phyloP scores from a whole-genome alignment of 2,113 vertebrate species.

The Mellivora capensis region DNA sequence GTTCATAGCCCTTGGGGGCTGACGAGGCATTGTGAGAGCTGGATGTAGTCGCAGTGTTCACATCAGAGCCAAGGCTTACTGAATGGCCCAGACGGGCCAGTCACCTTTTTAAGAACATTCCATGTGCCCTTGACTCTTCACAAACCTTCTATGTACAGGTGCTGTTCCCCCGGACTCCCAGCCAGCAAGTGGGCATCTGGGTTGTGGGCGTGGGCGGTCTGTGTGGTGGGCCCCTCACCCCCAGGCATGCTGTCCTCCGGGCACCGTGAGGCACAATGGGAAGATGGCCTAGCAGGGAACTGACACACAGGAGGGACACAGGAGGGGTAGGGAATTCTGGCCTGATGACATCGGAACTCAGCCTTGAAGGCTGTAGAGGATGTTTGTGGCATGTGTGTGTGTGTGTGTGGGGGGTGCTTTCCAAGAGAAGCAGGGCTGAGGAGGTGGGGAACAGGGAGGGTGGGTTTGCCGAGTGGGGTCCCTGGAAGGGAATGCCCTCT shows the following conservation, averaged over 20 bases:
- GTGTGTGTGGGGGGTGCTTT: neutral
- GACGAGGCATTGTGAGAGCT: neutral
- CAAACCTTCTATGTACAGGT: neutral
- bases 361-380: neutral
- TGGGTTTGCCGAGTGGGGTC: neutral
- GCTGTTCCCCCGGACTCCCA: no score
- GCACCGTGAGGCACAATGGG: no score
- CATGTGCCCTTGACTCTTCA: neutral
- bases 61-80: neutral
- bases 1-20: neutral
- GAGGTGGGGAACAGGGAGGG: neutral
- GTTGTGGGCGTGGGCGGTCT: neutral
- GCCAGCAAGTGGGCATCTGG: neutral
- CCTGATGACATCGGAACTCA: neutral
- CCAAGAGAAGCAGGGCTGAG: neutral
- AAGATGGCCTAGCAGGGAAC: neutral
- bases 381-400: neutral
- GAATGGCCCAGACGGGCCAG: accelerated
- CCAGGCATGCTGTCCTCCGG: neutral
- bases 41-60: accelerated
- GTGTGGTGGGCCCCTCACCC: neutral
- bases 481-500: accelerated
- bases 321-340: neutral
- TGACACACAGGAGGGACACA: no score
- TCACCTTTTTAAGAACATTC: neutral